Evolutionary conservation across 2,113 vertebrate species (phyloP).

Genomic region (Engraulis encrasicolus): DNA sequence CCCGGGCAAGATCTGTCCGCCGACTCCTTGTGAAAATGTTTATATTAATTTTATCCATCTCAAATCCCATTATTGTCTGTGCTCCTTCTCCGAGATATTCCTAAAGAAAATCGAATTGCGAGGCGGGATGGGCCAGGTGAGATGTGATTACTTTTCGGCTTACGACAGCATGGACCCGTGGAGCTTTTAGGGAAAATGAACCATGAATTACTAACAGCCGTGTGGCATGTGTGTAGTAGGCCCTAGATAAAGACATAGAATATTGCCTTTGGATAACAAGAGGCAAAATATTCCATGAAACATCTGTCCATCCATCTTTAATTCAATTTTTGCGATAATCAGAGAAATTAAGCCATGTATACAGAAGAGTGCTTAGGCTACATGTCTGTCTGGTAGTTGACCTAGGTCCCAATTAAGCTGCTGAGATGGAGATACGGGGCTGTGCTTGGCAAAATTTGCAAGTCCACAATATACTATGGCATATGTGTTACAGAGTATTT

Average conservation of each 20-base stretch:
- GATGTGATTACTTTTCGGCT: neutral
- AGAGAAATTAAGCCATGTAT: too few species aligned
- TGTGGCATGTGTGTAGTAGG: neutral
- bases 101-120: constrained; percentile 10
- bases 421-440: too few species aligned
- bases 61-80: constrained; percentile 30
- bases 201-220: neutral
- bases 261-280: neutral
- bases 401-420: too few species aligned
- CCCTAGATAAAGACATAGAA: neutral
- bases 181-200: neutral
- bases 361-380: too few species aligned
- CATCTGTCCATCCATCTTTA: neutral
- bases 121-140: neutral
- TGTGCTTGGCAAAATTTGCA: too few species aligned
- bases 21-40: constrained; percentile 26
- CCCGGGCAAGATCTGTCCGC: constrained; percentile 1
- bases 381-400: too few species aligned
- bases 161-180: neutral
- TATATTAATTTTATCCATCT: constrained; percentile 28
- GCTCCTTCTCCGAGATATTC: constrained; percentile 21
- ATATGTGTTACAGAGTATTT: too few species aligned
- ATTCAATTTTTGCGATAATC: too few species aligned
- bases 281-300: neutral
- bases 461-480: too few species aligned